Conservation (phyloP, 2,888 invertebrate genomes). For the Gymnocheta viridis region DNA sequence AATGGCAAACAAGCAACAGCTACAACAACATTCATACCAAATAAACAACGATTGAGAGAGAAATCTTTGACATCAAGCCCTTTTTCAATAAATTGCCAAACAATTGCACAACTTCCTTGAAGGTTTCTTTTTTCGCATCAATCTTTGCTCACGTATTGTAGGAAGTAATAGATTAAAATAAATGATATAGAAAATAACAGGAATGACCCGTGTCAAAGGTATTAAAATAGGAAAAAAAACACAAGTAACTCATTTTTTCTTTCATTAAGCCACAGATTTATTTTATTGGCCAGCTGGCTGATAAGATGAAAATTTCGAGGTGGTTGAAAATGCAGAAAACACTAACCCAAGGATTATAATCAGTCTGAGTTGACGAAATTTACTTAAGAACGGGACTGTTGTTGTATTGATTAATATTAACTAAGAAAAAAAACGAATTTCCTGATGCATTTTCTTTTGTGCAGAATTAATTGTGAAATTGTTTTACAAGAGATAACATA, state of each 20-base stretch:
- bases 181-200: constrained; percentile 18
- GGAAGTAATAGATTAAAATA: constrained; percentile 35
- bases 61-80: constrained; percentile 66
- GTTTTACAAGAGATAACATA: no score
- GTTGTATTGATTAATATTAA: background rate
- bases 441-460: constrained; percentile 30
- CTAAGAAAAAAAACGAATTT: background rate
- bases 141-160: constrained; percentile 17
- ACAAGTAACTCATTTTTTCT: constrained; percentile 13
- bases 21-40: background rate
- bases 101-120: constrained; percentile 77
- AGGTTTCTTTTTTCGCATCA: constrained; percentile 22
- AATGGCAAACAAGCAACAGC: constrained; percentile 17
- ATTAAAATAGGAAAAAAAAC: constrained; percentile 6
- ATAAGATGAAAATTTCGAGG: constrained; percentile 8
- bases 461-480: no score
- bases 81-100: constrained; percentile 77
- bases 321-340: constrained; percentile 19
- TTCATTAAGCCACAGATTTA: constrained; percentile 32
- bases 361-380: background rate
- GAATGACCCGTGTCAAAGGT: constrained; percentile 63
- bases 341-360: constrained; percentile 26
- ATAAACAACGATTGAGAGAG: constrained; percentile 42
- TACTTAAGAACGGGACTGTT: no score
- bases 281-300: constrained; percentile 13